phyloP scores from a whole-genome alignment of 2,797 vertebrate genomes.

The Schizothorax lantsangensis region DNA sequence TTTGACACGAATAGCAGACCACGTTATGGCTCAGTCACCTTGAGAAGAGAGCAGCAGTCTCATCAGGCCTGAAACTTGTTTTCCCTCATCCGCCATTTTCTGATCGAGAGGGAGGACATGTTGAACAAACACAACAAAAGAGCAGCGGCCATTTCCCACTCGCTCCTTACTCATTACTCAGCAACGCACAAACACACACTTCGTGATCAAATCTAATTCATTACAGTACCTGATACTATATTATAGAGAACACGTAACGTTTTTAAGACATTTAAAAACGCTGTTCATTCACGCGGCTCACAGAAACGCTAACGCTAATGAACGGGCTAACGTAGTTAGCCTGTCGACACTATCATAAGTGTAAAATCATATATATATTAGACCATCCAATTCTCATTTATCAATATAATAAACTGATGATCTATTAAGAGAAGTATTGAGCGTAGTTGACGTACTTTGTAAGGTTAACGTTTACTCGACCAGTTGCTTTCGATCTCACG shows the following conservation, averaged over 20 bases:
- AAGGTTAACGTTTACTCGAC: neutral
- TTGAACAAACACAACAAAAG: conserved; percentile 97
- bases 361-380: neutral
- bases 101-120: conserved; percentile 92
- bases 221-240: neutral
- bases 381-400: neutral
- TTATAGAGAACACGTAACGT: neutral
- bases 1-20: neutral
- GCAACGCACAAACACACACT: neutral
- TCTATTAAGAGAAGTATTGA: neutral
- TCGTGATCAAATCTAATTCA: neutral
- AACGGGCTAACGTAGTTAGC: conserved; percentile 5
- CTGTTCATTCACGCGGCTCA: neutral
- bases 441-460: neutral
- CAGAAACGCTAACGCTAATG: neutral
- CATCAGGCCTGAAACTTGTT: conserved; percentile 65
- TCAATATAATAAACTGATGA: neutral
- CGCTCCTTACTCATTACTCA: conserved; percentile 47
- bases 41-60: conserved; percentile 34
- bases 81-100: conserved; percentile 95
- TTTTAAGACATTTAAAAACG: neutral
- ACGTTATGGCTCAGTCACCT: conserved; percentile 39
- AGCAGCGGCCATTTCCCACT: conserved; percentile 95
- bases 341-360: neutral
- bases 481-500: conserved; percentile 7